A percentile compares a stretch with the other conserved stretches of the same genome.
Evolutionary conservation across 2,113 vertebrate species (phyloP).

Genomic region (Orientallactaga bullata): DNA sequence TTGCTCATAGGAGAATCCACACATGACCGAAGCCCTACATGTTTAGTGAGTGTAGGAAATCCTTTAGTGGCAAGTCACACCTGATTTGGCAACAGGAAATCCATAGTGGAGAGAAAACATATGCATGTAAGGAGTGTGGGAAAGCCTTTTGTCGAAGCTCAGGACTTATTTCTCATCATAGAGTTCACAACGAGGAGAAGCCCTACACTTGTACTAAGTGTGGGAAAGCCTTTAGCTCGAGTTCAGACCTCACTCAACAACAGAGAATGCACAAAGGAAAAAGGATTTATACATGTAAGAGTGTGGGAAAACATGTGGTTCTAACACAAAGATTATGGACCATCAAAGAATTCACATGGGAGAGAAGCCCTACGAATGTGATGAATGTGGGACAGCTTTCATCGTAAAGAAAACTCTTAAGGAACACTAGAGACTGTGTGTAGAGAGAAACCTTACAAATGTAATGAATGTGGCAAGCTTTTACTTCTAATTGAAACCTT

Average conservation of each 20-base stretch:
- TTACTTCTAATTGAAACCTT: slow-evolving; percentile 81
- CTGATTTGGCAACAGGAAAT: slow-evolving; percentile 80
- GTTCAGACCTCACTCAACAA: slow-evolving; percentile 82
- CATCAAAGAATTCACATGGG: slow-evolving; percentile 82
- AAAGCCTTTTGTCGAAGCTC: too few species aligned
- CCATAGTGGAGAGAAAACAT: slow-evolving; percentile 79
- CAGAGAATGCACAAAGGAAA: too few species aligned
- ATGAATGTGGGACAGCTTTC: slow-evolving; percentile 83
- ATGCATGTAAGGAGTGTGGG: slow-evolving; percentile 81
- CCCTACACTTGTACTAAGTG: slow-evolving; percentile 83
- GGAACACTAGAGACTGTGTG: slow-evolving; percentile 82
- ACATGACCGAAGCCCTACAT: slow-evolving; percentile 80
- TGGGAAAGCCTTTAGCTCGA: slow-evolving; percentile 82
- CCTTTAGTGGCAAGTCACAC: slow-evolving; percentile 80
- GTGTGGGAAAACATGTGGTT: slow-evolving; percentile 80
- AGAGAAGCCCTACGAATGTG: too few species aligned
- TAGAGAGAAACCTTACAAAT: slow-evolving; percentile 83
- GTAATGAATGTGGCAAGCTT: slow-evolving; percentile 82
- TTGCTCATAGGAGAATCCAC: slow-evolving; percentile 78
- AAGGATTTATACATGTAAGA: slow-evolving; percentile 82
- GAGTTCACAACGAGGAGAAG: slow-evolving; percentile 84
- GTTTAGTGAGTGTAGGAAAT: slow-evolving; percentile 71
- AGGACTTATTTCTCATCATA: slow-evolving; percentile 80
- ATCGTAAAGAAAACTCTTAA: slow-evolving; percentile 76
- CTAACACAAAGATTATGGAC: slow-evolving; percentile 79